Percentiles rank a stretch among this genome's conserved stretches.
Conservation (phyloP, 2,888 invertebrate species). For the Aphidoletes aphidimyza region DNA sequence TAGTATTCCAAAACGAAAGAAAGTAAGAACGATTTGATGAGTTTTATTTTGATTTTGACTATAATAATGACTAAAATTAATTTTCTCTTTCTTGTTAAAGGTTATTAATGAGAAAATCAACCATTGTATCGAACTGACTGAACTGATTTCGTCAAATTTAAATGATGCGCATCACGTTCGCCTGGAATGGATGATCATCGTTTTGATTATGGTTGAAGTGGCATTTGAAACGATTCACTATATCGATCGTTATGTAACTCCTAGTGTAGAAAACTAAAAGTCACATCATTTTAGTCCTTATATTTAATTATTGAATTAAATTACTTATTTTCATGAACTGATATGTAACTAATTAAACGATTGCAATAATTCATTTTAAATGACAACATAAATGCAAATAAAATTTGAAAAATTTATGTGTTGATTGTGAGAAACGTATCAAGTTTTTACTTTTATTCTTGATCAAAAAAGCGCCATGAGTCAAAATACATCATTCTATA, state of each 20-base stretch:
- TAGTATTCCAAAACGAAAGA: conserved; percentile 83
- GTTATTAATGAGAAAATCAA: conserved; percentile 95
- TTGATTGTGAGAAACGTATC: too few species aligned
- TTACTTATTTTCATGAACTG: too few species aligned
- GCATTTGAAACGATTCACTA: conserved; percentile 85
- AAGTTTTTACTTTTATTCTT: too few species aligned
- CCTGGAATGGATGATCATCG: conserved; percentile 97
- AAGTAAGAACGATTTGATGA: conserved; percentile 67
- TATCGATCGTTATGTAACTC: conserved; percentile 70
- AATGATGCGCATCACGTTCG: conserved; percentile 92
- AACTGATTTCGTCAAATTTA: conserved; percentile 87
- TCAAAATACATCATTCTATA: too few species aligned
- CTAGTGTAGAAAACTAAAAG: not conserved
- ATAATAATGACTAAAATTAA: not conserved
- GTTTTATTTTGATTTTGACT: not conserved
- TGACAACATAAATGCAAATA: too few species aligned
- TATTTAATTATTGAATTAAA: not conserved
- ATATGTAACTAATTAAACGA: too few species aligned
- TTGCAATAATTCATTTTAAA: too few species aligned
- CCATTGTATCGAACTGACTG: conserved; percentile 93
- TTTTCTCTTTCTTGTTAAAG: conserved; percentile 65
- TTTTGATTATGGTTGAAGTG: conserved; percentile 95
- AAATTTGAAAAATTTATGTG: too few species aligned
- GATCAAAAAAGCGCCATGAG: too few species aligned
- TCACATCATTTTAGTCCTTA: not conserved